Base-by-base conservation (phyloP, 2,888 invertebrate genomes). In the Drosophila paranaensis region DNA sequence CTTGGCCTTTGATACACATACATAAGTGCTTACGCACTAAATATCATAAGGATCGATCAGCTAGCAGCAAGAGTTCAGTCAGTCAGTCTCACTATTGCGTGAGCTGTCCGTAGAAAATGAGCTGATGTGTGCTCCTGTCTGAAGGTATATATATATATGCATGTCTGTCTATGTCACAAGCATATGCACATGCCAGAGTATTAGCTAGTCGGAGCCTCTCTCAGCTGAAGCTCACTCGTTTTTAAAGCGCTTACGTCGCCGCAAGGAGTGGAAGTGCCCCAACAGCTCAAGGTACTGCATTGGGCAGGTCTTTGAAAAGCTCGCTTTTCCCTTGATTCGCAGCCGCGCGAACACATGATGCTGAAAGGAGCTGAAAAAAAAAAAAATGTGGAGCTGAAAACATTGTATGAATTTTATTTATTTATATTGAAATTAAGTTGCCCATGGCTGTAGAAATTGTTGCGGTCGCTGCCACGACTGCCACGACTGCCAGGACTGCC, bases 361-460 rank as follows among this genome's bases (percentile, higher is more conserved):
- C 39, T 72, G 48, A 61, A 66, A 62, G 40, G 35, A 27, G 35
- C 35, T 53, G 25, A 58, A 51, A 60, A 33, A 58, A 51, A 60
- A 33, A 61, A 57, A 39, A n/a, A 25, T 37, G 25, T 20, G 3
- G 16, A 61, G 13, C 11, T n/a, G 16, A 54, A 50, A 45, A 57
- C 16, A 55, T 58, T 67, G 61, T 67, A 72, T 33, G 57, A 67
- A 67, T 70, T 77, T 85, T 80, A 86, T 87, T 89, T 87, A 89
- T 87, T 88, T 87, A 82, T 89, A 79, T 85, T 88, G 88, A 87
- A 87, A 87, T 87, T 81, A 88, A 87, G 87, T 90, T 87, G 88
- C 88, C 73, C 79, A 76, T 75, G 70, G 67, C 73, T 79, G 75
- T 79, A 71, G 85, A 86, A 86, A 86, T 88, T 89, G 88, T 86